phyloP scores from a whole-genome alignment of 1,140 invertebrate species.

The Plectrocnemia conspersa region DNA sequence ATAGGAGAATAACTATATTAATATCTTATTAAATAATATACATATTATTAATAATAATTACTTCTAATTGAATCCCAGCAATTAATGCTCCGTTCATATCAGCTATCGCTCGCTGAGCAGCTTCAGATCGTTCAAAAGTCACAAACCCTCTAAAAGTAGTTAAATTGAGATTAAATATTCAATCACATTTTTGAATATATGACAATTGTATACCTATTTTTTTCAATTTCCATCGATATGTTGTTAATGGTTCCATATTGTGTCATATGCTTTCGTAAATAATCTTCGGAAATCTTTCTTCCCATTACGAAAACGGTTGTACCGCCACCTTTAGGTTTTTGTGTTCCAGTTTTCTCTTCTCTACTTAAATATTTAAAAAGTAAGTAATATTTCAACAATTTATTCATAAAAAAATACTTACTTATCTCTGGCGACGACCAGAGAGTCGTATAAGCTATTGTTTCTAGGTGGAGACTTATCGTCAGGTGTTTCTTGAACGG shows the following conservation, averaged over 20 bases:
- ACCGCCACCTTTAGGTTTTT: constrained; percentile 71
- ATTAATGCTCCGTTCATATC: constrained; percentile 82
- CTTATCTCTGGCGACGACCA: constrained; percentile 73
- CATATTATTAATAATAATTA: constrained; percentile 7
- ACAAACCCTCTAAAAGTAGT: constrained; percentile 73
- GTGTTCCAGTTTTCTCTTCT: constrained; percentile 50
- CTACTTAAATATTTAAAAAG: constrained; percentile 37
- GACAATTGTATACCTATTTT: constrained; percentile 57
- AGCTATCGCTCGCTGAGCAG: constrained; percentile 79
- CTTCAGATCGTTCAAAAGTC: constrained; percentile 86
- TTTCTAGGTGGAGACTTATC: constrained; percentile 59
- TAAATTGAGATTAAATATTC: constrained; percentile 9
- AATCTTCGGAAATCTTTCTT: constrained; percentile 76
- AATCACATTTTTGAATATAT: constrained; percentile 11
- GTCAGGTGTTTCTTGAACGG: constrained; percentile 62
- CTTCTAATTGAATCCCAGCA: constrained; percentile 68
- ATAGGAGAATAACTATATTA: not conserved
- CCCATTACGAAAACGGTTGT: constrained; percentile 85
- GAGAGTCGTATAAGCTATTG: constrained; percentile 84
- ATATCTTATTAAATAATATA: constrained; percentile 4
- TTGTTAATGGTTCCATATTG: constrained; percentile 78
- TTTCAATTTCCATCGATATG: constrained; percentile 85
- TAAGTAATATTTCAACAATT: constrained; percentile 1
- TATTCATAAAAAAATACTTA: constrained; percentile 34
- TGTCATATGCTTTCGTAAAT: constrained; percentile 73